Evolutionary conservation across 2,797 vertebrate genomes (phyloP).

Genomic region (Enteromius paludinosus): DNA sequence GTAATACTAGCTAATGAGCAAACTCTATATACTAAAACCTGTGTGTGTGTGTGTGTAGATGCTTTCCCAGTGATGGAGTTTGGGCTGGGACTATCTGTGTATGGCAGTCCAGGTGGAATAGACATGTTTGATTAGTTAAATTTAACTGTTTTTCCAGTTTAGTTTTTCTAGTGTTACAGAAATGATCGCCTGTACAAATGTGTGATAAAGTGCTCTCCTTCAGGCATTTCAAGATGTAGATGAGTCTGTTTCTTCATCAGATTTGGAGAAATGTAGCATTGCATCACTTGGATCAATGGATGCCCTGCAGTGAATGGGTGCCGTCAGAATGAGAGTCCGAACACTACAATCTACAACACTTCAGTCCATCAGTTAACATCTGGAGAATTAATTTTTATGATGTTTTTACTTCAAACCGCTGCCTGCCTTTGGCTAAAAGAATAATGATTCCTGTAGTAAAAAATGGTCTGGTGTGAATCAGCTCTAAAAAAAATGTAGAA

Average conservation of each 20-base stretch:
- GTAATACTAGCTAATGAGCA: constrained; percentile 75
- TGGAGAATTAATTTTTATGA: background rate
- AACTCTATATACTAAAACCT: constrained; percentile 71
- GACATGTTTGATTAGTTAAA: background rate
- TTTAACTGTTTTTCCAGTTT: background rate
- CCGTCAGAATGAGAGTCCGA: background rate
- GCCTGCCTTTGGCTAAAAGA: background rate
- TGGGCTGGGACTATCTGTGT: too few relatives aligned
- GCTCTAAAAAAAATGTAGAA: too few relatives aligned
- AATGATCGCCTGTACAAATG: background rate
- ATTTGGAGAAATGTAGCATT: background rate
- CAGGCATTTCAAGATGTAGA: background rate
- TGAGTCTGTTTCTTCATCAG: background rate
- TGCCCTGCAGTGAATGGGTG: background rate
- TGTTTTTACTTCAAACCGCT: background rate
- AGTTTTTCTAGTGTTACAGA: background rate
- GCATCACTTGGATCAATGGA: background rate
- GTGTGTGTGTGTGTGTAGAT: too few relatives aligned
- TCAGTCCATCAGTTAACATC: background rate
- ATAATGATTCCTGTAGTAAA: background rate
- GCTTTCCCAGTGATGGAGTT: too few relatives aligned
- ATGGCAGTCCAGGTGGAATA: background rate
- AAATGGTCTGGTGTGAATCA: background rate
- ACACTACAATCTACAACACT: background rate
- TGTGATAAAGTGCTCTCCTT: background rate